A percentile compares a stretch with the other conserved stretches of the same genome.
Evolutionary conservation across 1,140 invertebrate species (phyloP).

Genomic region (Bombus polaris): DNA sequence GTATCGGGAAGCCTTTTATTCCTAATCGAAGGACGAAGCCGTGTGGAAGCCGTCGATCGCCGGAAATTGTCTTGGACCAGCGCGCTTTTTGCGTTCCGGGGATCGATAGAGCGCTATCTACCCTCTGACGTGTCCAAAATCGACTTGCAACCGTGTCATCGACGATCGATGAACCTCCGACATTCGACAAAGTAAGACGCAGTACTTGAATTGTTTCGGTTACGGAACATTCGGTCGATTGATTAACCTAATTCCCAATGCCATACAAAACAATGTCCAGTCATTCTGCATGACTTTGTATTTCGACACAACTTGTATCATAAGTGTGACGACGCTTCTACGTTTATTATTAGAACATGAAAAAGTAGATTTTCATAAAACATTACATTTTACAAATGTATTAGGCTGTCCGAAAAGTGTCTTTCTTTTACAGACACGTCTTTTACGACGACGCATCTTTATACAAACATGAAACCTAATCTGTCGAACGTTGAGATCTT

Average conservation of each 20-base stretch:
- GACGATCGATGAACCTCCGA: conserved; percentile 2
- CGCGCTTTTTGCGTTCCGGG: not conserved
- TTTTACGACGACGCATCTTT: no score
- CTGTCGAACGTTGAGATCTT: no score
- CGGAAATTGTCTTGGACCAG: conserved; percentile 50
- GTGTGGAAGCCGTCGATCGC: conserved; percentile 16
- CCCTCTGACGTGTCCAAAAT: not conserved
- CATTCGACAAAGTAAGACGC: not conserved
- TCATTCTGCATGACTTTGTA: not conserved
- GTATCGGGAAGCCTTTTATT: conserved; percentile 40
- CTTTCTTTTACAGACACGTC: no score
- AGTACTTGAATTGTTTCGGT: conserved; percentile 18
- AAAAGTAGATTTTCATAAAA: no score
- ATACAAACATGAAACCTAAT: no score
- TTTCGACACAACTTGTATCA: not conserved
- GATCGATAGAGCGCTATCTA: conserved; percentile 21
- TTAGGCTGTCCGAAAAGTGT: no score
- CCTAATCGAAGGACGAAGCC: conserved; percentile 54
- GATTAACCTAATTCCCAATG: conserved; percentile 12
- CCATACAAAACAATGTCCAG: not conserved
- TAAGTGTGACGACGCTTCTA: no score
- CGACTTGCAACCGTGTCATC: conserved; percentile 17
- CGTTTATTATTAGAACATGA: no score
- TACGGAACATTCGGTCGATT: not conserved
- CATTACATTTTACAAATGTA: no score